Evolutionary conservation across 2,113 vertebrate species (phyloP).

Genomic region (Bos taurus): DNA sequence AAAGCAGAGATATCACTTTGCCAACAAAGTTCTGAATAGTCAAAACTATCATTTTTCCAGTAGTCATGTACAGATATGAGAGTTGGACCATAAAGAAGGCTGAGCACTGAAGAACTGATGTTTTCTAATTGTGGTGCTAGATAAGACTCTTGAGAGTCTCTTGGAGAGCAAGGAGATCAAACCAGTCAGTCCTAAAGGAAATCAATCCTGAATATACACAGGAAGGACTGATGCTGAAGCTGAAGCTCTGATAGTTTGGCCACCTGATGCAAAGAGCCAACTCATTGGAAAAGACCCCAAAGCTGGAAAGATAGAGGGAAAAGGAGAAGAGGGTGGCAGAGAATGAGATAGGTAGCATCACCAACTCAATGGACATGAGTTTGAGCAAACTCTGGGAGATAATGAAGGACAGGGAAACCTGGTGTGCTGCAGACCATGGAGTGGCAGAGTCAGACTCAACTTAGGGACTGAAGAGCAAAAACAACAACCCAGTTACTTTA

Average conservation of each 20-base stretch:
- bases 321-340: neutral
- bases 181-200: neutral
- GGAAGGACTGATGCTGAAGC: neutral
- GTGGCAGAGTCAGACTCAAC: neutral
- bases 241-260: neutral
- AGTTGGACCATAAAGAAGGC: neutral
- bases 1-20: neutral
- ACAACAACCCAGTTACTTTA: neutral
- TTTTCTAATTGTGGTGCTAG: neutral
- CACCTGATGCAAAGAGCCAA: neutral
- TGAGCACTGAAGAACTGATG: neutral
- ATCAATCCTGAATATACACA: neutral
- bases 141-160: neutral
- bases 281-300: neutral
- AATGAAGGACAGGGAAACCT: neutral
- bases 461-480: neutral
- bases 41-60: neutral
- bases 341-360: neutral
- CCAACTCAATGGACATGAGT: neutral
- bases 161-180: neutral
- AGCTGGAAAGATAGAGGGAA: neutral
- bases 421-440: neutral
- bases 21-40: neutral
- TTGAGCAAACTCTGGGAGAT: neutral
- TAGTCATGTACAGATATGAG: neutral